These are phyloP conservation scores for Pyrocoelia pectoralis DNA, from an alignment of 2,888 invertebrate genomes.

Conservation along the genomic window DNA sequence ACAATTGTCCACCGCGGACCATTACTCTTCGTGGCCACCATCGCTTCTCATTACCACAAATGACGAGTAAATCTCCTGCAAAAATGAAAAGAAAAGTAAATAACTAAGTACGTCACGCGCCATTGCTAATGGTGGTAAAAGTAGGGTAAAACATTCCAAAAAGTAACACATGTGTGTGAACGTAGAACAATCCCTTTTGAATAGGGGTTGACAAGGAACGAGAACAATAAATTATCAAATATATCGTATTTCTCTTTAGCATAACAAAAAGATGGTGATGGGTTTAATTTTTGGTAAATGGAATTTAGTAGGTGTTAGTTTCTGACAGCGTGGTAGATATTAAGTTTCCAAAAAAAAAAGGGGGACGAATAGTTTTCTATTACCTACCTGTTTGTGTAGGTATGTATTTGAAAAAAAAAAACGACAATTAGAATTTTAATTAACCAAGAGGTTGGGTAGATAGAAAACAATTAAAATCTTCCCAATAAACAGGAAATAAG, in stretches of 20 bases:
- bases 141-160: neutral
- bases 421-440: too few species aligned
- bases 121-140: too few species aligned
- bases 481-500: neutral
- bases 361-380: too few species aligned
- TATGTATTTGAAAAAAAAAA: too few species aligned
- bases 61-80: slow-evolving; percentile 58
- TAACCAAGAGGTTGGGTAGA: too few species aligned
- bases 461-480: too few species aligned
- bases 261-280: slow-evolving; percentile 11
- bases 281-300: neutral
- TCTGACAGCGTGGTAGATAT: too few species aligned
- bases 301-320: too few species aligned
- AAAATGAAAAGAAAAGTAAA: slow-evolving; percentile 29
- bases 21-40: slow-evolving; percentile 67
- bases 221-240: slow-evolving; percentile 21
- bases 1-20: slow-evolving; percentile 64
- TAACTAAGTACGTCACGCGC: too few species aligned
- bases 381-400: too few species aligned
- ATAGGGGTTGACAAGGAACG: neutral
- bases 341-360: too few species aligned
- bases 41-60: slow-evolving; percentile 55
- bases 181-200: neutral
- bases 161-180: neutral
- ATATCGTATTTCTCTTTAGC: slow-evolving; percentile 16